These are phyloP conservation scores for Epinephelus coioides DNA, from an alignment of 2,797 vertebrate genomes.

Conservation along the genomic window DNA sequence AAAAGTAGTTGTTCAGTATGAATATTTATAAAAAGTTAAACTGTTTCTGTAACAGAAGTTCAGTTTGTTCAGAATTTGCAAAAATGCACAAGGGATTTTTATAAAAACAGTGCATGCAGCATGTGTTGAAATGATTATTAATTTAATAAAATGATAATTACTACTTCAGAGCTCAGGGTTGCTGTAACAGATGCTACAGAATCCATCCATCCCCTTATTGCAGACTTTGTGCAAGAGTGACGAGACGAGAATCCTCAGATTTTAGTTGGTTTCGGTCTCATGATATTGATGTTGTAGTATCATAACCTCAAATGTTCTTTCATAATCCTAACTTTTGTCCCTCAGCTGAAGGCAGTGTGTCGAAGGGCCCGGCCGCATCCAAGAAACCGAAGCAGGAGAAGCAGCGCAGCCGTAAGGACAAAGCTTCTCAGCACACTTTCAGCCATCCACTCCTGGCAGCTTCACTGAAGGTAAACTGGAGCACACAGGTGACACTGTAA, in stretches of 20 bases:
- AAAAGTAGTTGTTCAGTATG: no score
- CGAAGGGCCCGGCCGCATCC: conserved; percentile 67
- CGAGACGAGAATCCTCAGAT: background rate
- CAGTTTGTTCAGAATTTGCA: no score
- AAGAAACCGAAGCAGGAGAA: conserved; percentile 89
- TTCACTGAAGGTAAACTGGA: conserved; percentile 89
- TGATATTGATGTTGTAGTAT: background rate
- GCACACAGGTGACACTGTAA: background rate
- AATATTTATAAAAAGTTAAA: no score
- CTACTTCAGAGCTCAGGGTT: background rate
- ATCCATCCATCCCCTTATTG: background rate
- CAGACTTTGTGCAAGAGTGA: no score
- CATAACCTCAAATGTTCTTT: background rate
- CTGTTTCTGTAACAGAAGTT: background rate
- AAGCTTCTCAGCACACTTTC: conserved; percentile 89
- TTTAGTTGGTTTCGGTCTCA: background rate
- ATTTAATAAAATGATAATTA: background rate
- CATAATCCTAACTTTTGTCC: background rate
- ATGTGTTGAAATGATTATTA: background rate
- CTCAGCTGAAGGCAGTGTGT: conserved; percentile 76
- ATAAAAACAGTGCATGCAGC: background rate
- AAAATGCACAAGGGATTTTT: background rate
- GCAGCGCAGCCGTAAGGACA: conserved; percentile 89
- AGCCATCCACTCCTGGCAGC: conserved; percentile 90
- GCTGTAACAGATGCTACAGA: background rate